These are phyloP conservation scores for Exocentrus adspersus DNA, from an alignment of 2,888 invertebrate genomes.

Conservation along the genomic window DNA sequence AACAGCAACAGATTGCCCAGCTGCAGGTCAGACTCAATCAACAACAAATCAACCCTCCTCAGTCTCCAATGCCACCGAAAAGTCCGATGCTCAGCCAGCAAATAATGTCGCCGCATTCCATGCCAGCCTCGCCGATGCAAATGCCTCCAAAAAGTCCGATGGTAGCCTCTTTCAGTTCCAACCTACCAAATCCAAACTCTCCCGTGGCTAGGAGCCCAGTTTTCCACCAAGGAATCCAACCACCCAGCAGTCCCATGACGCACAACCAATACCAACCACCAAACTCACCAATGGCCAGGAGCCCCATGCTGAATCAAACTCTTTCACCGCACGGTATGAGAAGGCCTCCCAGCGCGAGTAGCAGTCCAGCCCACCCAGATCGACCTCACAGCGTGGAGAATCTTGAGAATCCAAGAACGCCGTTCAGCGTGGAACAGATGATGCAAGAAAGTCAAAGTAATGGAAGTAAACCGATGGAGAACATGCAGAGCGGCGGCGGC, in stretches of 20 bases:
- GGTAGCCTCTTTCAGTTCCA: conserved; percentile 49
- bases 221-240: conserved; percentile 63
- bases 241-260: conserved; percentile 66
- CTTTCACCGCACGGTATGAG: conserved; percentile 68
- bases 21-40: conserved; percentile 62
- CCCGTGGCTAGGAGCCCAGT: conserved; percentile 70
- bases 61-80: conserved; percentile 68
- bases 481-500: conserved; percentile 62
- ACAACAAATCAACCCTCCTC: conserved; percentile 61
- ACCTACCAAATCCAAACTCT: conserved; percentile 68
- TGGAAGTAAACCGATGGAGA: conserved; percentile 41
- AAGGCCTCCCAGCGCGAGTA: conserved; percentile 67
- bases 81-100: conserved; percentile 64
- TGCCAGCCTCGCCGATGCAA: conserved; percentile 64
- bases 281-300: conserved; percentile 61
- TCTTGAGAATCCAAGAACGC: conserved; percentile 67
- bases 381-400: conserved; percentile 71
- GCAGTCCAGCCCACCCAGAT: conserved; percentile 68
- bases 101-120: conserved; percentile 62
- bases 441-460: conserved; percentile 62
- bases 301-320: conserved; percentile 59
- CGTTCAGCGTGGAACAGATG: conserved; percentile 53
- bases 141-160: conserved; percentile 64
- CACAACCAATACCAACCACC: conserved; percentile 65
- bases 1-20: conserved; percentile 57